These are phyloP conservation scores for Halichoeres trimaculatus DNA, from an alignment of 2,113 vertebrate genomes.

Conservation along the genomic window DNA sequence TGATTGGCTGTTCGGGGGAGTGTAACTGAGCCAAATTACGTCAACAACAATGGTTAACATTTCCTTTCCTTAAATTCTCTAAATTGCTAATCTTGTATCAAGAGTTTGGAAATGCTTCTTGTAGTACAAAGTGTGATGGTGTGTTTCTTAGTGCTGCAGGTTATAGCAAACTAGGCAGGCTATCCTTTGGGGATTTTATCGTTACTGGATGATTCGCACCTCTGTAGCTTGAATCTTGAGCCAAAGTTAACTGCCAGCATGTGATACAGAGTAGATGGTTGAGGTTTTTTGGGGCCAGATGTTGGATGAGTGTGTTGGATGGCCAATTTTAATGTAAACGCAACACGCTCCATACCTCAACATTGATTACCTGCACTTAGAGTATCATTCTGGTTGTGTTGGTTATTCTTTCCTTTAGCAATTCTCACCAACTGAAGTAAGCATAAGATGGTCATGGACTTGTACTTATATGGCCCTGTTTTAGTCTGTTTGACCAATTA, in stretches of 20 bases:
- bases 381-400: too few species aligned
- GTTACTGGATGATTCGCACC: not conserved
- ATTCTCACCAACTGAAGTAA: too few species aligned
- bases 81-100: not conserved
- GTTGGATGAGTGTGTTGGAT: not conserved
- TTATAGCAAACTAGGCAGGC: not conserved
- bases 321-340: not conserved
- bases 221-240: not conserved
- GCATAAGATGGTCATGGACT: too few species aligned
- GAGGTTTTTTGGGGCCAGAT: not conserved
- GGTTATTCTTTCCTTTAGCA: too few species aligned
- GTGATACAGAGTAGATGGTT: not conserved
- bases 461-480: too few species aligned
- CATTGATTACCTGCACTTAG: too few species aligned
- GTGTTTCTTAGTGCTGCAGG: not conserved
- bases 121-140: not conserved
- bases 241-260: not conserved
- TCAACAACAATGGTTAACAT: conserved; percentile 26
- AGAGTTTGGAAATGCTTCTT: not conserved
- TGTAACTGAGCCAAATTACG: conserved; percentile 30
- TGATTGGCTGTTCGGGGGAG: conserved; percentile 49
- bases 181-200: not conserved
- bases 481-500: too few species aligned
- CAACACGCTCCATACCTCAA: too few species aligned
- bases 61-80: conserved; percentile 16